A percentile compares a stretch with the other conserved stretches of the same genome.
These are phyloP conservation scores for Hippolais icterina DNA, from an alignment of 2,113 vertebrate genomes.

Conservation along the genomic window DNA sequence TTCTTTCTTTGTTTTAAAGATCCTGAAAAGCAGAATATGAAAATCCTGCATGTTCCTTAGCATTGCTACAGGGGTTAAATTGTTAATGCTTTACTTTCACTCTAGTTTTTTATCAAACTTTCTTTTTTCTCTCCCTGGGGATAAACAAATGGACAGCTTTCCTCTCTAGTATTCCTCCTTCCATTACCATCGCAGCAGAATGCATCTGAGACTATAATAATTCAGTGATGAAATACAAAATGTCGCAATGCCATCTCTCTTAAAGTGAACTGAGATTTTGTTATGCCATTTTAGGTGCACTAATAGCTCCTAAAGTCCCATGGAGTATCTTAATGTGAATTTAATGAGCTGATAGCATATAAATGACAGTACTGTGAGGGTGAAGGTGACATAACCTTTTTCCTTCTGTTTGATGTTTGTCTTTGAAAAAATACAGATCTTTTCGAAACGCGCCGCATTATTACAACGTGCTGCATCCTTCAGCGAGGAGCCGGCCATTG, in stretches of 20 bases:
- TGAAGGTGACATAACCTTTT: conserved; percentile 95
- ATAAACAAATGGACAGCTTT: conserved; percentile 91
- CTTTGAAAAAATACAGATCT: conserved; percentile 83
- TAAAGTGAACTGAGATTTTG: conserved; percentile 87
- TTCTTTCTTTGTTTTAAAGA: background rate
- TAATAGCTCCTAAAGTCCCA: conserved; percentile 89
- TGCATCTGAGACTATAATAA: conserved; percentile 90
- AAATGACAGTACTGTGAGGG: conserved; percentile 88
- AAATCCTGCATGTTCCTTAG: background rate
- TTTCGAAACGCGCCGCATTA: conserved; percentile 59
- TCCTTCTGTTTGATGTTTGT: conserved; percentile 83
- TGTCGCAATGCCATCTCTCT: conserved; percentile 87
- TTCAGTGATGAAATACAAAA: conserved; percentile 91
- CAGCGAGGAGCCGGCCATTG: conserved; percentile 66
- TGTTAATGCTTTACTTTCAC: conserved; percentile 87
- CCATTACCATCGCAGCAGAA: conserved; percentile 89
- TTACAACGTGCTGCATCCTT: conserved; percentile 70
- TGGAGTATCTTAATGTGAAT: conserved; percentile 96
- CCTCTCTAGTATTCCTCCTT: conserved; percentile 78
- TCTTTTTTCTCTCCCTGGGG: conserved; percentile 83
- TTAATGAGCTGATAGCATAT: conserved; percentile 96
- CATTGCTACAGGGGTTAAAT: conserved; percentile 75
- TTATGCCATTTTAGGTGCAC: conserved; percentile 92
- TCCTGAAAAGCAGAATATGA: conserved; percentile 10
- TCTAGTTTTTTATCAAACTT: conserved; percentile 85